Evolutionary conservation across 35 echinoderm and acorn worm genomes (phyloP).

Genomic region (Diadema setosum): DNA sequence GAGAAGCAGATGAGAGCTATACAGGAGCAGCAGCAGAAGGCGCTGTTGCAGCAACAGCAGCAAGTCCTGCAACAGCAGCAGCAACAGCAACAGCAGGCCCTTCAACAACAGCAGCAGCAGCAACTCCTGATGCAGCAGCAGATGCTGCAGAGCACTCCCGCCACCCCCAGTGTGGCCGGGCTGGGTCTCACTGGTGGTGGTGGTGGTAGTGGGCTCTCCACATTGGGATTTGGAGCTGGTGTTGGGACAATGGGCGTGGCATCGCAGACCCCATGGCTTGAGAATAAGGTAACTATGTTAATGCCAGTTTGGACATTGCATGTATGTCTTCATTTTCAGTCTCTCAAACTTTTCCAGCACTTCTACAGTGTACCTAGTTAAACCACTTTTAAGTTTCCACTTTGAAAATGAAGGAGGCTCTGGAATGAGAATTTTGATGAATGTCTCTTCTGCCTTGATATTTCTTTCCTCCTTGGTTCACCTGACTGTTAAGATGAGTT

Average conservation of each 20-base stretch:
- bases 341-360: no score
- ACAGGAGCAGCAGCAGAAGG: conserved; percentile 16
- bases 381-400: no score
- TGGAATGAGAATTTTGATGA: no score
- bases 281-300: background rate
- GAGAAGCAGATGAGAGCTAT: conserved; percentile 30
- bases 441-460: no score
- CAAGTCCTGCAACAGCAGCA: conserved; percentile 72
- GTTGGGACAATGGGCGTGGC: background rate
- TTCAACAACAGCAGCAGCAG: conserved; percentile 78
- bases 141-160: conserved; percentile 43
- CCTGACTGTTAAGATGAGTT: no score
- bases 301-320: background rate
- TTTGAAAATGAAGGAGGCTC: no score
- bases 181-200: background rate
- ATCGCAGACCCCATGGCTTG: background rate
- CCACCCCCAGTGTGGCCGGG: background rate
- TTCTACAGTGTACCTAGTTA: no score
- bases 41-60: conserved; percentile 45
- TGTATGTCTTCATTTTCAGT: no score
- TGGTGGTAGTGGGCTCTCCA: background rate
- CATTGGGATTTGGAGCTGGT: background rate
- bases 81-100: conserved; percentile 76
- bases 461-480: no score
- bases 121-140: conserved; percentile 79